These are phyloP conservation scores for Drosophila funebris DNA, from an alignment of 1,140 invertebrate genomes.

Conservation along the genomic window DNA sequence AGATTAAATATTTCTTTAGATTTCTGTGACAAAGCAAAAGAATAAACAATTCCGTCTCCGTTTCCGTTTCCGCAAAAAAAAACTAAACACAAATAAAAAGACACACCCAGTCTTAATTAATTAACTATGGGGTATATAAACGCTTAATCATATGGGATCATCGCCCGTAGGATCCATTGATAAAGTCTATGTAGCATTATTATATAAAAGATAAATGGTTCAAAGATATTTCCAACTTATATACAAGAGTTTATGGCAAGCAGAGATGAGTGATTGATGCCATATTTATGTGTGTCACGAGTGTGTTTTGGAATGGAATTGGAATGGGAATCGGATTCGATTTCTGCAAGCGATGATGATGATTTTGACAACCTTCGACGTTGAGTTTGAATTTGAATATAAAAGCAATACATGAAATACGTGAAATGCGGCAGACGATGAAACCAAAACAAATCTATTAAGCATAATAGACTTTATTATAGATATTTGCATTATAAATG, in stretches of 20 bases:
- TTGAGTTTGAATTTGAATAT: slow-evolving; percentile 50
- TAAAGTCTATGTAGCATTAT: not conserved
- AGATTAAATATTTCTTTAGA: too few species aligned
- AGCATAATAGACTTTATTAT: slow-evolving; percentile 47
- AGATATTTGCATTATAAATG: slow-evolving; percentile 59
- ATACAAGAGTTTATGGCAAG: not conserved
- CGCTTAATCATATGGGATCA: too few species aligned
- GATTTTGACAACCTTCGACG: slow-evolving; percentile 44
- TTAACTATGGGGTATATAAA: too few species aligned
- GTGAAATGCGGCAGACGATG: slow-evolving; percentile 62
- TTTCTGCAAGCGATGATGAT: slow-evolving; percentile 30
- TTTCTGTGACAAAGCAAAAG: too few species aligned
- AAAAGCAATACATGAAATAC: slow-evolving; percentile 48
- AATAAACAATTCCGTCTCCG: too few species aligned
- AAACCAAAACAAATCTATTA: slow-evolving; percentile 36
- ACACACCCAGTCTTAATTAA: too few species aligned
- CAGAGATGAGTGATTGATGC: not conserved
- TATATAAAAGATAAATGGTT: not conserved
- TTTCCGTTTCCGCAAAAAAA: too few species aligned
- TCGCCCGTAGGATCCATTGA: too few species aligned
- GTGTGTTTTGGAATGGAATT: slow-evolving; percentile 5
- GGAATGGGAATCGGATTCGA: slow-evolving; percentile 24
- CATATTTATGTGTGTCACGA: slow-evolving; percentile 19
- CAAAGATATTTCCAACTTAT: not conserved
- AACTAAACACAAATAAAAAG: too few species aligned